phyloP scores from a whole-genome alignment of 2,888 invertebrate genomes.

The Aporophyla lueneburgensis region DNA sequence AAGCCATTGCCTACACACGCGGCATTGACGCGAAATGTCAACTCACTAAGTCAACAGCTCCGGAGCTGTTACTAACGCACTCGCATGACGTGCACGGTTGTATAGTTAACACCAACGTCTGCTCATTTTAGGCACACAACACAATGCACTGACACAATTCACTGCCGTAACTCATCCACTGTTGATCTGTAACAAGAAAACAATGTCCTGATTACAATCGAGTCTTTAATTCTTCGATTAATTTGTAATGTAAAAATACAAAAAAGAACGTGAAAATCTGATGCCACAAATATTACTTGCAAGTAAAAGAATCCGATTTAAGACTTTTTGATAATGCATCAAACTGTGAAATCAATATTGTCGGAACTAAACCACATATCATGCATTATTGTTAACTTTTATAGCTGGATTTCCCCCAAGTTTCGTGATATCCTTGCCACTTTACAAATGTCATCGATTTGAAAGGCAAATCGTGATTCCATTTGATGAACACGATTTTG shows the following conservation, averaged over 20 bases:
- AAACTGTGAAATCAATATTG: slow-evolving; percentile 28
- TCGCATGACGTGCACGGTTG: slow-evolving; percentile 82
- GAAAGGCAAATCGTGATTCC: slow-evolving; percentile 89
- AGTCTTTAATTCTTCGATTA: slow-evolving; percentile 3
- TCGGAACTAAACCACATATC: slow-evolving; percentile 72
- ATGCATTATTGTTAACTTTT: slow-evolving; percentile 74
- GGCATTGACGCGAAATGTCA: slow-evolving; percentile 85
- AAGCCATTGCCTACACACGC: slow-evolving; percentile 85
- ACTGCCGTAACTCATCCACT: slow-evolving; percentile 73
- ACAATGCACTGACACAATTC: slow-evolving; percentile 80
- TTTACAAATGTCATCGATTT: slow-evolving; percentile 86
- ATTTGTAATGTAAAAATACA: neutral
- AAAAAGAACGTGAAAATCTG: neutral
- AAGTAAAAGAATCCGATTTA: neutral
- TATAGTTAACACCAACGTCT: slow-evolving; percentile 75
- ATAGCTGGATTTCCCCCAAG: slow-evolving; percentile 84
- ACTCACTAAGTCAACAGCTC: slow-evolving; percentile 79
- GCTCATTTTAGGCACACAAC: slow-evolving; percentile 78
- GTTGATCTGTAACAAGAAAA: slow-evolving; percentile 83
- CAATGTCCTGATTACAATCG: slow-evolving; percentile 19
- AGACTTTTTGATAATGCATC: neutral
- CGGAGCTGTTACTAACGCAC: slow-evolving; percentile 75
- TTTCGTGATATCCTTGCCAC: slow-evolving; percentile 86
- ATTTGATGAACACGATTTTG: slow-evolving; percentile 79
- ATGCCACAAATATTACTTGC: neutral